These are phyloP conservation scores for Laupala kohalensis DNA, from an alignment of 1,140 invertebrate species.

Conservation along the genomic window DNA sequence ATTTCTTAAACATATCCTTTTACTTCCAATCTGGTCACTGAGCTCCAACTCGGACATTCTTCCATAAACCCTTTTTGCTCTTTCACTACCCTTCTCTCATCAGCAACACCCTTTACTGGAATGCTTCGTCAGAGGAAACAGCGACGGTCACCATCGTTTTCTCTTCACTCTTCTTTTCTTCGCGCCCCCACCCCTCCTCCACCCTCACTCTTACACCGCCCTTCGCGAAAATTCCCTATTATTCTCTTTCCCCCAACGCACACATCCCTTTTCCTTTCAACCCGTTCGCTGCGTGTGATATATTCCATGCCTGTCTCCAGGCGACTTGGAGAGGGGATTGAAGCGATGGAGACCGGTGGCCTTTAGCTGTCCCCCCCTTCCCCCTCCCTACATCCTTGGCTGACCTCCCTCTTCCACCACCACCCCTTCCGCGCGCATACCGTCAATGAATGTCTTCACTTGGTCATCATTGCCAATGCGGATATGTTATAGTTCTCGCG, in stretches of 20 bases:
- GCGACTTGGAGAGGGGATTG: background rate
- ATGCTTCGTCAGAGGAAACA: no score
- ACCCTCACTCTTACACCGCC: conserved; percentile 1
- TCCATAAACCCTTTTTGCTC: no score
- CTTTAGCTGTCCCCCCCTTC: background rate
- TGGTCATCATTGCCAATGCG: no score
- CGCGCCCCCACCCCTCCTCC: background rate
- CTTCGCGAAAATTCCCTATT: conserved; percentile 13
- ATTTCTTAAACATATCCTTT: no score
- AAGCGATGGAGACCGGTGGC: background rate
- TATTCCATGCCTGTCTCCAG: conserved; percentile 11
- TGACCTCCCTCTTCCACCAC: no score
- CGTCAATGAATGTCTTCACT: no score
- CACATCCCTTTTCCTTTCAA: conserved; percentile 14
- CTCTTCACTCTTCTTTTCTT: background rate
- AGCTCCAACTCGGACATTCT: background rate
- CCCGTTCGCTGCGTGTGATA: conserved; percentile 10
- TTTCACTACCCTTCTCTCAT: background rate
- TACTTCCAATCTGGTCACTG: no score
- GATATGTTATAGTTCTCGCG: no score
- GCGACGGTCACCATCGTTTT: no score
- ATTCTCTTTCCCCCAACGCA: conserved; percentile 11
- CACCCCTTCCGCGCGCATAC: no score
- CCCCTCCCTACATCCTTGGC: no score
- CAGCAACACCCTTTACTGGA: no score